These are phyloP conservation scores for Acanthochromis polyacanthus DNA, from an alignment of 2,113 vertebrate genomes.

Conservation along the genomic window DNA sequence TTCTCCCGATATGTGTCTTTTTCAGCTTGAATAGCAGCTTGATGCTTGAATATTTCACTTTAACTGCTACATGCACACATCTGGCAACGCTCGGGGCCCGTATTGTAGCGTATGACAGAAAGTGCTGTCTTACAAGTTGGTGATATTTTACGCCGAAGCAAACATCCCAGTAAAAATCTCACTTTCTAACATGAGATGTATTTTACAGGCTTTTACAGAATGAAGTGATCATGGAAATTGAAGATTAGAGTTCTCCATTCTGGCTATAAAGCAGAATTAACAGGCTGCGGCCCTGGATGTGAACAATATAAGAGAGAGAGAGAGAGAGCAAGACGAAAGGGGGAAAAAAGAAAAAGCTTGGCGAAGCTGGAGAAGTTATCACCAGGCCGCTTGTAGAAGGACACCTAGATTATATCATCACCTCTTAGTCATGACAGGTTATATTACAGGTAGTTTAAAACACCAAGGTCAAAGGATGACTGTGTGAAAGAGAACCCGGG, in stretches of 20 bases:
- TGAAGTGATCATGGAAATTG: slow-evolving; percentile 80
- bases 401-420: slow-evolving; percentile 81
- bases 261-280: slow-evolving; percentile 78
- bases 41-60: slow-evolving; percentile 74
- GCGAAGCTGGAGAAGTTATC: slow-evolving; percentile 69
- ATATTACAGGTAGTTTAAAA: slow-evolving; percentile 76
- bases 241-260: slow-evolving; percentile 73
- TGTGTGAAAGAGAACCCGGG: slow-evolving; percentile 52
- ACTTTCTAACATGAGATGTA: slow-evolving; percentile 61
- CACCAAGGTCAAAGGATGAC: slow-evolving; percentile 75
- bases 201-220: slow-evolving; percentile 83
- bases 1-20: slow-evolving; percentile 34
- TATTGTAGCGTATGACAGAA: slow-evolving; percentile 61
- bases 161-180: slow-evolving; percentile 72
- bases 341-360: slow-evolving; percentile 11
- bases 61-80: slow-evolving; percentile 47
- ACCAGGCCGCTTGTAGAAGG: slow-evolving; percentile 61
- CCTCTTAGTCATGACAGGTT: slow-evolving; percentile 81
- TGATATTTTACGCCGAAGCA: slow-evolving; percentile 75
- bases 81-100: slow-evolving; percentile 8
- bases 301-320: slow-evolving; percentile 56
- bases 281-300: slow-evolving; percentile 67
- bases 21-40: slow-evolving; percentile 34
- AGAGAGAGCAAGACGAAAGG: slow-evolving; percentile 1
- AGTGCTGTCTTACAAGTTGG: slow-evolving; percentile 67